These are phyloP conservation scores for Macquaria australasica DNA, from an alignment of 2,113 vertebrate genomes.

Conservation along the genomic window DNA sequence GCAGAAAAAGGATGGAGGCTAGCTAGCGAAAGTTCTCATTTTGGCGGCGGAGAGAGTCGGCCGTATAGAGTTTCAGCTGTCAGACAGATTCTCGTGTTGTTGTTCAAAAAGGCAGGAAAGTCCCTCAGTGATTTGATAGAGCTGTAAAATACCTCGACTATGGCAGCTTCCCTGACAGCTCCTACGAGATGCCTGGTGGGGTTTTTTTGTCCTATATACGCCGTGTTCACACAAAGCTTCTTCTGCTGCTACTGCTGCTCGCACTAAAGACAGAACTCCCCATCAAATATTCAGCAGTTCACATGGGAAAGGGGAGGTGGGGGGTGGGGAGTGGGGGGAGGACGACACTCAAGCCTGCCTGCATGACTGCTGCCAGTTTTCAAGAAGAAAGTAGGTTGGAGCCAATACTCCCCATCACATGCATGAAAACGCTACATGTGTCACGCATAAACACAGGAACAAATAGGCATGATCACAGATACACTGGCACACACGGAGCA, in stretches of 20 bases:
- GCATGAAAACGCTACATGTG: conserved; percentile 54
- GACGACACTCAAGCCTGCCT: conserved; percentile 64
- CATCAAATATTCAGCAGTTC: conserved; percentile 81
- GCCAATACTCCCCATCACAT: conserved; percentile 31
- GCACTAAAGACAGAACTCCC: conserved; percentile 68
- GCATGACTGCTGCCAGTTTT: conserved; percentile 44
- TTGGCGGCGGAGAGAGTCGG: conserved; percentile 27
- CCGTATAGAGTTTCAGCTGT: not conserved
- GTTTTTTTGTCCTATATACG: conserved; percentile 77
- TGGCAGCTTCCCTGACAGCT: conserved; percentile 59
- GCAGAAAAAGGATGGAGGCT: conserved; percentile 36
- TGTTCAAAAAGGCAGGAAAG: conserved; percentile 38
- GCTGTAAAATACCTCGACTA: conserved; percentile 58
- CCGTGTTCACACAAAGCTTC: conserved; percentile 68
- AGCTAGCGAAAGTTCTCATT: conserved; percentile 43
- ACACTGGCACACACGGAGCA: not conserved
- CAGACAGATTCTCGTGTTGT: conserved; percentile 26
- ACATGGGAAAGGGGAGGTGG: conserved; percentile 53
- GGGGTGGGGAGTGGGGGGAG: conserved; percentile 5
- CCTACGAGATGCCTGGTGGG: conserved; percentile 61
- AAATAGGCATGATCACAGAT: conserved; percentile 7
- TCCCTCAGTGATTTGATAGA: conserved; percentile 60
- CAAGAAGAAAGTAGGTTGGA: conserved; percentile 54
- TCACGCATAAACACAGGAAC: conserved; percentile 42
- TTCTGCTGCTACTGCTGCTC: conserved; percentile 47